These are phyloP conservation scores for Labrus mixtus DNA, from an alignment of 2,113 vertebrate species.

Conservation along the genomic window DNA sequence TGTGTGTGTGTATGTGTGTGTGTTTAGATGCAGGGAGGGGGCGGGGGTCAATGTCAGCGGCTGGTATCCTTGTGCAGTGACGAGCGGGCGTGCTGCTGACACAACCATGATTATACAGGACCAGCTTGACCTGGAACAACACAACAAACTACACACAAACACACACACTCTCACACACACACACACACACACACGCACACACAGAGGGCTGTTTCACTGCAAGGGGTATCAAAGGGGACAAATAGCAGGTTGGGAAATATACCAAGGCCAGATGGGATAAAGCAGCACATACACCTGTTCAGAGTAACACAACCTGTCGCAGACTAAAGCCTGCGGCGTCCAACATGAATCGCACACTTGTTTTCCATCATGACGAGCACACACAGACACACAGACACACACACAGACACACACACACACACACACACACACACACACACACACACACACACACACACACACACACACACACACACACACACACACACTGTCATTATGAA, in stretches of 20 bases:
- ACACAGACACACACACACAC: slow-evolving; percentile 30
- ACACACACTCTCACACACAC: neutral
- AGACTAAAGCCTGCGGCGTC: slow-evolving; percentile 53
- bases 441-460: slow-evolving; percentile 23
- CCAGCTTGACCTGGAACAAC: slow-evolving; percentile 64
- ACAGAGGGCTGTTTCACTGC: slow-evolving; percentile 30
- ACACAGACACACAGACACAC: slow-evolving; percentile 1
- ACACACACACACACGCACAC: slow-evolving; percentile 11
- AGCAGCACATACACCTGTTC: slow-evolving; percentile 68
- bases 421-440: slow-evolving; percentile 37
- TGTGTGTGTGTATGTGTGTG: slow-evolving; percentile 12
- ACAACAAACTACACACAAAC: slow-evolving; percentile 26
- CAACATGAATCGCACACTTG: slow-evolving; percentile 54
- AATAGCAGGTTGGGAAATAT: slow-evolving; percentile 66
- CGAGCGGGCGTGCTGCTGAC: slow-evolving; percentile 53
- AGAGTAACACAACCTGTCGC: slow-evolving; percentile 67
- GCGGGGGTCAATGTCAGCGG: slow-evolving; percentile 66
- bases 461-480: no score
- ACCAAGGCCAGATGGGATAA: slow-evolving; percentile 69
- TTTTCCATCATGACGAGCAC: slow-evolving; percentile 52
- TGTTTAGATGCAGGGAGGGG: slow-evolving; percentile 5
- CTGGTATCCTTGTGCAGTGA: slow-evolving; percentile 68
- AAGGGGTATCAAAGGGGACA: slow-evolving; percentile 58
- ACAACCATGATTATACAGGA: slow-evolving; percentile 67
- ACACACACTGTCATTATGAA: slow-evolving; percentile 54